Percentiles rank a stretch among this genome's conserved stretches.
Evolutionary conservation across 2,113 vertebrate species (phyloP).

Genomic region (Oenanthe melanoleuca): DNA sequence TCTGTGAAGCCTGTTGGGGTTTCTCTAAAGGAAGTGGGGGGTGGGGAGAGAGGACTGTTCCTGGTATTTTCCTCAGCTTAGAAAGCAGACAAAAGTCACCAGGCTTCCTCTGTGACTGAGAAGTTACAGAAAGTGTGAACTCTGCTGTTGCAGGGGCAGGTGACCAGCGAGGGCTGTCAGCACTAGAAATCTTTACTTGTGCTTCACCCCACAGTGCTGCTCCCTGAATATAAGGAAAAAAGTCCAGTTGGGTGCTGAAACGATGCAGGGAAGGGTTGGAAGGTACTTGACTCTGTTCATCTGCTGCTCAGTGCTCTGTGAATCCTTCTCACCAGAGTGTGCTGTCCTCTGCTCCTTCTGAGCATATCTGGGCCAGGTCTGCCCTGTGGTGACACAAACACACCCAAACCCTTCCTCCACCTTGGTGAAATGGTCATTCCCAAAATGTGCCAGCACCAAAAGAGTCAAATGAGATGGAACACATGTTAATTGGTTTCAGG

Average conservation of each 20-base stretch:
- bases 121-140: neutral
- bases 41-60: constrained; percentile 21
- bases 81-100: constrained; percentile 3
- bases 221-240: neutral
- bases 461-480: neutral
- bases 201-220: neutral
- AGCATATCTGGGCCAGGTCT: neutral
- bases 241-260: neutral
- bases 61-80: constrained; percentile 53
- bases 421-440: neutral
- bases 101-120: neutral
- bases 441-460: neutral
- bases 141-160: neutral
- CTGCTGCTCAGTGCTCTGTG: neutral
- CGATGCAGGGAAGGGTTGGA: neutral
- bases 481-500: neutral
- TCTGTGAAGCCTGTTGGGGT: constrained; percentile 22
- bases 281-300: neutral
- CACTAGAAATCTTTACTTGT: neutral
- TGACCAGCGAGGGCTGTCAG: neutral
- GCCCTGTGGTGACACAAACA: neutral
- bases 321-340: neutral
- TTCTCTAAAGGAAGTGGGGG: constrained; percentile 29
- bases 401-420: neutral
- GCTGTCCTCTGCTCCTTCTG: neutral